A percentile compares a stretch with the other conserved stretches of the same genome.
Evolutionary conservation across 1,140 invertebrate genomes (phyloP).

Genomic region (Tribolium castaneum): DNA sequence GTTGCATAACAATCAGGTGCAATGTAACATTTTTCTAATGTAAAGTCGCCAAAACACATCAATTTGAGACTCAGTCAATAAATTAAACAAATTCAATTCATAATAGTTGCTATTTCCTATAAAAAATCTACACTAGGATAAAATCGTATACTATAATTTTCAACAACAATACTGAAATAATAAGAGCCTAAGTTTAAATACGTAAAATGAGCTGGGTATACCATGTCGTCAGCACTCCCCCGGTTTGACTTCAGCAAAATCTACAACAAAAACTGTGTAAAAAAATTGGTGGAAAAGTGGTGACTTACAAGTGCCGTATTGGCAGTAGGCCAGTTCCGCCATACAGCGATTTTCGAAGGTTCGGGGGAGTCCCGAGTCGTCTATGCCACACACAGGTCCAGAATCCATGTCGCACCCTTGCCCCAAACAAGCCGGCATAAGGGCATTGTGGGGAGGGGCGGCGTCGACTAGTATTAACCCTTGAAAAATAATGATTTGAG

Average conservation of each 20-base stretch:
- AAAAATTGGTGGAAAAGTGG: not conserved
- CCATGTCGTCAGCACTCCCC: conserved; percentile 46
- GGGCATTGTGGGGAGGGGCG: conserved; percentile 39
- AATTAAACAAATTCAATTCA: not conserved
- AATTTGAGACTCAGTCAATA: not conserved
- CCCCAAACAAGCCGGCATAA: conserved; percentile 63
- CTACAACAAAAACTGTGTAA: conserved; percentile 34
- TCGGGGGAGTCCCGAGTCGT: conserved; percentile 65
- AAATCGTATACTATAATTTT: conserved; percentile 36
- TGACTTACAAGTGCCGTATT: conserved; percentile 65
- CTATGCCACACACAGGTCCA: conserved; percentile 68
- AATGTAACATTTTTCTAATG: not conserved
- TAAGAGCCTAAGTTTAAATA: conserved; percentile 15
- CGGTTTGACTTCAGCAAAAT: conserved; percentile 50
- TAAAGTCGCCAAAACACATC: not conserved
- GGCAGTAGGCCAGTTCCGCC: conserved; percentile 66
- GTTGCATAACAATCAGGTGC: not conserved
- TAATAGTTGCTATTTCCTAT: not conserved
- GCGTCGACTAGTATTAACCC: conserved; percentile 40
- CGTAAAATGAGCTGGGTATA: not conserved
- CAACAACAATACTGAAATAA: conserved; percentile 20
- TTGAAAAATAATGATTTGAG: conserved; percentile 24
- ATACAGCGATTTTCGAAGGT: conserved; percentile 68
- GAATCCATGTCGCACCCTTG: conserved; percentile 63
- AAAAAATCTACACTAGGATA: conserved; percentile 16